Conservation (phyloP, 2,797 vertebrate species). For the Prionace glauca region DNA sequence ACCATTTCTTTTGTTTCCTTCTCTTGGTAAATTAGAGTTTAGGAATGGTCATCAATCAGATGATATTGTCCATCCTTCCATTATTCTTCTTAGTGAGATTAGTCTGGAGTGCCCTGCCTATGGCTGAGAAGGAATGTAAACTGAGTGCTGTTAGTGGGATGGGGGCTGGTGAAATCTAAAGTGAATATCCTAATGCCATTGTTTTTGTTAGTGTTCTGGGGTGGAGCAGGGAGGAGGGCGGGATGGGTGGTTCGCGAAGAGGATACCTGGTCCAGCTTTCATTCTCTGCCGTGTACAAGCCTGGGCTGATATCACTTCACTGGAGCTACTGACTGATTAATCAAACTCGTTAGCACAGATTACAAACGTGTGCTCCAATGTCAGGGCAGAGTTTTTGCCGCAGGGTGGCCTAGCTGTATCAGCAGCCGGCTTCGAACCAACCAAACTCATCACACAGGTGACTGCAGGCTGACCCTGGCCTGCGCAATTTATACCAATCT, state of each 20-base stretch:
- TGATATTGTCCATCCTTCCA: background rate
- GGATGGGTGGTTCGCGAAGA: background rate
- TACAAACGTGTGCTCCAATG: background rate
- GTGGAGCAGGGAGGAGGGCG: background rate
- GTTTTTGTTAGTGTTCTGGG: background rate
- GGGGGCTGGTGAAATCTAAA: background rate
- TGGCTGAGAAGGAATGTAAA: background rate
- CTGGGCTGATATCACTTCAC: background rate
- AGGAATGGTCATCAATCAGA: background rate
- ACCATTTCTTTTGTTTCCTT: background rate
- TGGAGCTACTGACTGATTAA: slow-evolving; percentile 26
- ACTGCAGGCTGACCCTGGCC: slow-evolving; percentile 37
- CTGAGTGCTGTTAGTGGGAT: background rate
- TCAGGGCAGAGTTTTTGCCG: slow-evolving; percentile 26
- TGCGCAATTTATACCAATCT: slow-evolving; percentile 37
- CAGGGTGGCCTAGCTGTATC: slow-evolving; percentile 25
- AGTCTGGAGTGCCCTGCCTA: background rate
- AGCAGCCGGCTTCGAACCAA: slow-evolving; percentile 1
- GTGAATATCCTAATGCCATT: background rate
- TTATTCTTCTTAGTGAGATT: background rate
- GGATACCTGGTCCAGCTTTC: background rate
- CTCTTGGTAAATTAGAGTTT: background rate
- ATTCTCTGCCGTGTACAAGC: background rate
- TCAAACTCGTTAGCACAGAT: slow-evolving; percentile 28
- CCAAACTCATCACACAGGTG: slow-evolving; percentile 38